These are phyloP conservation scores for Leptosomus discolor DNA, from an alignment of 2,113 vertebrate species.

Conservation along the genomic window DNA sequence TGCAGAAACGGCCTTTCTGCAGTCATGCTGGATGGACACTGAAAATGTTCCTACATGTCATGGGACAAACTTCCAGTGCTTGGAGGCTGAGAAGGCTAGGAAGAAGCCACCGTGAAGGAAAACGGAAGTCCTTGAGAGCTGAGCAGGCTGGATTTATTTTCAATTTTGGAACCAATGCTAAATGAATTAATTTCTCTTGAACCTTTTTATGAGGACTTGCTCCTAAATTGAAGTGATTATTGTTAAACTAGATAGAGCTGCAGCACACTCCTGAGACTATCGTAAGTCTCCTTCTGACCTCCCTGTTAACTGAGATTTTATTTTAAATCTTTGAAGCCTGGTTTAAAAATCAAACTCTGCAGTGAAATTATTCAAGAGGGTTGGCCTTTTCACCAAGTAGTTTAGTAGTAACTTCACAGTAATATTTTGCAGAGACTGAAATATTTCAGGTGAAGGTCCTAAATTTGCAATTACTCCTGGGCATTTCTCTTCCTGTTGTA, in stretches of 20 bases:
- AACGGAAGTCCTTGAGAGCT: background rate
- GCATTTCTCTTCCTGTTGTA: background rate
- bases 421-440: background rate
- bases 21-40: background rate
- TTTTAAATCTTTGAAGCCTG: conserved; percentile 37
- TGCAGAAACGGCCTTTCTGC: background rate
- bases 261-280: conserved; percentile 20
- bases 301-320: background rate
- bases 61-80: background rate
- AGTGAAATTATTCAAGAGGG: background rate
- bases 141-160: conserved; percentile 2
- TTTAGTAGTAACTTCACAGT: background rate
- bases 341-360: conserved; percentile 8
- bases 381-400: conserved; percentile 12
- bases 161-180: conserved; percentile 1
- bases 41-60: background rate
- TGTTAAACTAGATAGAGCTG: conserved; percentile 39
- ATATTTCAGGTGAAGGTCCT: background rate
- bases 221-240: conserved; percentile 52
- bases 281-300: background rate
- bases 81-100: background rate
- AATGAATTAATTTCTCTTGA: conserved; percentile 45
- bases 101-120: background rate
- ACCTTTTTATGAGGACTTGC: conserved; percentile 10
- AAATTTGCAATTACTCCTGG: background rate